Conservation (phyloP, 2,113 vertebrate species). For the Proteles cristata region DNA sequence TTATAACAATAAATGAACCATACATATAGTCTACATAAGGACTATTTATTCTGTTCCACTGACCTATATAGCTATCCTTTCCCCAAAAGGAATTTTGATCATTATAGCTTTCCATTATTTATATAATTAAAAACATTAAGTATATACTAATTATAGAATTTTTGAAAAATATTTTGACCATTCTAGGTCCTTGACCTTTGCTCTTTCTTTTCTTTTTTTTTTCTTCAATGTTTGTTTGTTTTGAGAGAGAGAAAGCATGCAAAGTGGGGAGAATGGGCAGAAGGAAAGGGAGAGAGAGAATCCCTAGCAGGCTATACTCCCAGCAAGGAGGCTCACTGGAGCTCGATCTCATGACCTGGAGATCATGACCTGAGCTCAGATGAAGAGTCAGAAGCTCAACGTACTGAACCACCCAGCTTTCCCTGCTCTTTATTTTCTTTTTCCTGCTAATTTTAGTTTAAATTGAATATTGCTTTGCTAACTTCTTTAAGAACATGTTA, state of each 20-base stretch:
- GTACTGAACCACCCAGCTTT: too few relatives aligned
- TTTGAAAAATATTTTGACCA: background rate
- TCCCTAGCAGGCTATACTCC: too few relatives aligned
- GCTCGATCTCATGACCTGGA: too few relatives aligned
- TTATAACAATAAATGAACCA: background rate
- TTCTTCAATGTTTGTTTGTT: too few relatives aligned
- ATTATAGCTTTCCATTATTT: background rate
- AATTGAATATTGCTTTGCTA: background rate
- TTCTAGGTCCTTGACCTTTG: background rate
- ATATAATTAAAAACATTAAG: background rate
- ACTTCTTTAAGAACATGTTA: background rate
- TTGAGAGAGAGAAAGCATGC: too few relatives aligned
- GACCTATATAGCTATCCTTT: background rate
- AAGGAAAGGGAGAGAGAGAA: too few relatives aligned
- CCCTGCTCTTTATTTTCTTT: background rate
- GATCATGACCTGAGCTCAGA: too few relatives aligned
- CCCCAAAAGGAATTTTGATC: background rate
- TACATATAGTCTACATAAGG: background rate
- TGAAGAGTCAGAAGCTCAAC: too few relatives aligned
- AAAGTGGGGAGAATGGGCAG: too few relatives aligned
- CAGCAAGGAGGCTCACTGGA: too few relatives aligned
- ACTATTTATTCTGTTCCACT: background rate
- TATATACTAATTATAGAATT: background rate
- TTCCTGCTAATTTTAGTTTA: background rate
- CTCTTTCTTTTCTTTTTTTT: background rate